These are phyloP conservation scores for Thaumetopoea pityocampa DNA, from an alignment of 1,140 invertebrate genomes.

Conservation along the genomic window DNA sequence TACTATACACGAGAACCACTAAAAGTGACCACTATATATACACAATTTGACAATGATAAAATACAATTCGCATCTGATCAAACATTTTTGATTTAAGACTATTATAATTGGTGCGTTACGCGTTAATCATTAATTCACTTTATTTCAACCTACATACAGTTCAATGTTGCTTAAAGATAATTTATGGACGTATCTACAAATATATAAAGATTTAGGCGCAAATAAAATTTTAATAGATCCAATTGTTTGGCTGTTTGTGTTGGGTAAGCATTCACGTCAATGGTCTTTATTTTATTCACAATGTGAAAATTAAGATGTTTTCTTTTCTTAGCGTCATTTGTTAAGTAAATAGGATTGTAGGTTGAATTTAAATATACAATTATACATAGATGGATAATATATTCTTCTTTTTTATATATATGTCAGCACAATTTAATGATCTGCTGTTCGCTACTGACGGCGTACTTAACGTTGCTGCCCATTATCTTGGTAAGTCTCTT, in stretches of 20 bases:
- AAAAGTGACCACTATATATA: constrained; percentile 32
- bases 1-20: constrained; percentile 32
- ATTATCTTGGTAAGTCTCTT: no score
- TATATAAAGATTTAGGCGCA: not conserved
- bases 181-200: no score
- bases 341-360: constrained; percentile 19
- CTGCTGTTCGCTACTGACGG: no score
- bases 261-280: constrained; percentile 21
- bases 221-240: constrained; percentile 36
- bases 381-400: no score
- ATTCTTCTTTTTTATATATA: no score
- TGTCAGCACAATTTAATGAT: no score
- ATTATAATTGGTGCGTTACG: no score
- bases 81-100: constrained; percentile 18
- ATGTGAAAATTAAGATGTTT: constrained; percentile 35
- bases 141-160: not conserved
- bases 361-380: not conserved
- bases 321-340: constrained; percentile 26
- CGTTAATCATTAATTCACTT: no score
- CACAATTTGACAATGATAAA: constrained; percentile 20
- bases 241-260: constrained; percentile 23
- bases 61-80: constrained; percentile 26
- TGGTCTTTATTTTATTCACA: constrained; percentile 24
- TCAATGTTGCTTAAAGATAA: no score
- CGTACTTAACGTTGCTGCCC: no score